Conservation (phyloP, 2,797 vertebrate genomes). For the Alcedo atthis region DNA sequence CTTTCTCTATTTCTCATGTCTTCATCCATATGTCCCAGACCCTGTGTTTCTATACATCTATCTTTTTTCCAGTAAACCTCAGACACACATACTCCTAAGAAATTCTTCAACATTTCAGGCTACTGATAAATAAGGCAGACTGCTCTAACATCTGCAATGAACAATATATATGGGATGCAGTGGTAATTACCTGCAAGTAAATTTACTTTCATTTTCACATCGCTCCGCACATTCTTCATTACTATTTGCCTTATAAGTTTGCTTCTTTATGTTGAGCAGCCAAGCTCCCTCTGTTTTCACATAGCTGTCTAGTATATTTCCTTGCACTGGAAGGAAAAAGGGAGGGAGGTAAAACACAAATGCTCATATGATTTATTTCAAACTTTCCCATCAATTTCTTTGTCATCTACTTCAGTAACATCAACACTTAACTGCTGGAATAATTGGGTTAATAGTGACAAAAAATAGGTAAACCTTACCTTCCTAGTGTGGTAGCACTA, state of each 20-base stretch:
- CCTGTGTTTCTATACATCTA: not conserved
- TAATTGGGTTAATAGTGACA: not conserved
- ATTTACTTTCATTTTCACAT: conserved; percentile 75
- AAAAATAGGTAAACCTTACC: not conserved
- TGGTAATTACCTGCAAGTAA: conserved; percentile 78
- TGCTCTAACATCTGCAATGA: not conserved
- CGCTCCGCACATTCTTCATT: conserved; percentile 59
- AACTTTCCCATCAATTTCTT: not conserved
- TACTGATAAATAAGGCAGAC: not conserved
- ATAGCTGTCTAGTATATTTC: conserved; percentile 68
- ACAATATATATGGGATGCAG: fast-evolving
- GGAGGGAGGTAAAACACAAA: not conserved
- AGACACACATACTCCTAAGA: not conserved
- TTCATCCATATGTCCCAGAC: not conserved
- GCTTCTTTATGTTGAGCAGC: conserved; percentile 39
- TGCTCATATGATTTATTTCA: not conserved
- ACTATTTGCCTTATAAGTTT: conserved; percentile 16
- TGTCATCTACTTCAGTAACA: not conserved
- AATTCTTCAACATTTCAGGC: not conserved
- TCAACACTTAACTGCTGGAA: not conserved
- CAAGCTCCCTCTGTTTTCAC: conserved; percentile 80
- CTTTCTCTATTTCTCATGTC: not conserved
- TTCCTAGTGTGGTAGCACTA: not conserved
- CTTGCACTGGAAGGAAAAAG: conserved; percentile 57
- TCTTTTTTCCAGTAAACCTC: not conserved